A percentile compares a stretch with the other conserved stretches of the same genome.
Evolutionary conservation across 1,140 invertebrate genomes (phyloP).

Genomic region (Ostrea denselamellosa): DNA sequence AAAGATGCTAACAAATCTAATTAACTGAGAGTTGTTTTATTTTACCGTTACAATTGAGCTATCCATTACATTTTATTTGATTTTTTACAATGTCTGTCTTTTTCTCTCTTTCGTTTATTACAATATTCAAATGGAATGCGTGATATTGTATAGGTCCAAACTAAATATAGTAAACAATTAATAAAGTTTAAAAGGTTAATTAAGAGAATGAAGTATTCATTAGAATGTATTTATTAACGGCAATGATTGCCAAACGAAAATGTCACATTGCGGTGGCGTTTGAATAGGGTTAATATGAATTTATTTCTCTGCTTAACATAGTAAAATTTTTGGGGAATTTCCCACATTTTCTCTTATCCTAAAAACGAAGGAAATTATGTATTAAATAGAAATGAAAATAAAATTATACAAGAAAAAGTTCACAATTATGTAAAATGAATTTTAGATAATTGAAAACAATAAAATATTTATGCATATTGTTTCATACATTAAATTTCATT

Average conservation of each 20-base stretch:
- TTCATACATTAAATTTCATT: neutral
- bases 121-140: neutral
- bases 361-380: neutral
- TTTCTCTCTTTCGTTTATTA: neutral
- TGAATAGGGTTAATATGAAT: neutral
- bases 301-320: neutral
- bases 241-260: neutral
- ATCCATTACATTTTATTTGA: neutral
- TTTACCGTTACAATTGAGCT: too few relatives aligned
- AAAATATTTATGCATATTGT: neutral
- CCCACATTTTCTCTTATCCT: neutral
- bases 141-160: neutral
- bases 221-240: slow-evolving; percentile 3
- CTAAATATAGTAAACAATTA: slow-evolving; percentile 15
- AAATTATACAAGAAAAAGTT: neutral
- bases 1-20: neutral
- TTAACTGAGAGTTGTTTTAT: too few relatives aligned
- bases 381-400: neutral
- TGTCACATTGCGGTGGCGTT: neutral
- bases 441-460: neutral
- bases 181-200: slow-evolving; percentile 16
- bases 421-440: neutral
- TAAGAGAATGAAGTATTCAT: slow-evolving; percentile 19
- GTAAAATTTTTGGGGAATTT: slow-evolving; percentile 19
- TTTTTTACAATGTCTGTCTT: neutral